phyloP scores from a whole-genome alignment of 2,888 invertebrate genomes.

The Nemotelus nigrinus region DNA sequence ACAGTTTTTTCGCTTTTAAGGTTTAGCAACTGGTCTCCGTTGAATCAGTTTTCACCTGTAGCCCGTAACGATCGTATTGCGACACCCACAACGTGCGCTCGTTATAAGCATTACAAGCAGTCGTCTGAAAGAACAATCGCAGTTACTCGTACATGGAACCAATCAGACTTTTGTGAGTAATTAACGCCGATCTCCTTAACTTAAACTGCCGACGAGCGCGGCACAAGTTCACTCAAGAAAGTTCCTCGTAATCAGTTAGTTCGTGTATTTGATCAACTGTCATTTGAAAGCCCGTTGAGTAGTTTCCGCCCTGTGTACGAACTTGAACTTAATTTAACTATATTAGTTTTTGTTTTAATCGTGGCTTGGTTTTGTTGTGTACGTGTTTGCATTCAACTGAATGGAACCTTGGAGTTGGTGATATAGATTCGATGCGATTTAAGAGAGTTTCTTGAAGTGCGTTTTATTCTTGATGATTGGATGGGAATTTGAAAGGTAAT shows the following conservation, averaged over 20 bases:
- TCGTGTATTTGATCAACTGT: constrained; percentile 13
- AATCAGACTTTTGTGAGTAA: not conserved
- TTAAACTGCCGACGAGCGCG: not conserved
- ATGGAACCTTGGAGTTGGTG: constrained; percentile 32
- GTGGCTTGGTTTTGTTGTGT: not conserved
- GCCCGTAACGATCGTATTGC: constrained; percentile 31
- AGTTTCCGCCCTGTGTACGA: not conserved
- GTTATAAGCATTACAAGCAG: not conserved
- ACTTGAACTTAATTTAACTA: constrained; percentile 35
- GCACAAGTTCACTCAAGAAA: not conserved
- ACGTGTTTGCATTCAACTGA: not conserved
- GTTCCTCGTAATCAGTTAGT: constrained; percentile 5
- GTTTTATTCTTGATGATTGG: too few relatives aligned
- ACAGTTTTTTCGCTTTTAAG: constrained; percentile 43
- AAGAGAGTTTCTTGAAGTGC: not conserved
- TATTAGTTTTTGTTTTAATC: constrained; percentile 3
- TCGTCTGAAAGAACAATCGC: too few relatives aligned
- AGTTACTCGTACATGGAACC: not conserved
- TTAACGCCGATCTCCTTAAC: constrained; percentile 12
- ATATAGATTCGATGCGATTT: constrained; percentile 5
- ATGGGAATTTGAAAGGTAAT: constrained; percentile 9
- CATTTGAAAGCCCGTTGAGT: not conserved
- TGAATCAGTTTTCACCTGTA: constrained; percentile 44
- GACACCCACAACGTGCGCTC: too few relatives aligned
- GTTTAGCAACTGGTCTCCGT: constrained; percentile 34